Evolutionary conservation across 2,113 vertebrate genomes (phyloP), one percentile per base, ranked within the genome.

Genomic region (Periophthalmodon schlosseri): DNA sequence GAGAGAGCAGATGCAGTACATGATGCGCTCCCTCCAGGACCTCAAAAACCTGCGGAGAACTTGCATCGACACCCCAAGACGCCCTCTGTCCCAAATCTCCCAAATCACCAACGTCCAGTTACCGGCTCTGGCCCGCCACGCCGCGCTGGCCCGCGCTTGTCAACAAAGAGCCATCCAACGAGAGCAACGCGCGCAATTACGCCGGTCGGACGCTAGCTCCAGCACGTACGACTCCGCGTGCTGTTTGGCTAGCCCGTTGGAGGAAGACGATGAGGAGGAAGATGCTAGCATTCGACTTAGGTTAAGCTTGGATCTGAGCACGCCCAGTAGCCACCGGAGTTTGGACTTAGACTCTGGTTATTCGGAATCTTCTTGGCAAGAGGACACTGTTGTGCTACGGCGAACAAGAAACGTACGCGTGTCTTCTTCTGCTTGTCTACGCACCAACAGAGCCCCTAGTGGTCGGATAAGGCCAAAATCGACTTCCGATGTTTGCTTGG

Each of bases 291-390:
- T 73, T 15, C 57, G 77, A 1, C 15, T 87, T 7, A 81, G 92
- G 44, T 86, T 92, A 68, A 88, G 93, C 4, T 15, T 89, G 12
- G 79, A 91, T 46, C 86, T 92, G 63, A 89, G 91, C 7, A 93
- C 92, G 0, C 94, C 95, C 2, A 93, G 93, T 89, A 95, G 95
- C 16, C 95, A 94, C 24, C 94, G 96, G 50, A 95, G 95, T 52
- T 81, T 97, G 84, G 96, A 98, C 86, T 96, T 96, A 44, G 97
- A 99, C 83, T 99, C 97, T 0, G 97, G 97, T 9, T 98, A 97
- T 83, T 98, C 97, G 0, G 96, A 98, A 83, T 95, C 95, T 0
- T 98, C 96, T 0, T 96, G 97, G 96, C 92, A 88, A 78, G 96
- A 98, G 5, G 96, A 98, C 20, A 94, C 92, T 1, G 89, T 86